Base-by-base conservation (phyloP, 92 coral and sea anemone species). In the Bergia puertoricense region DNA sequence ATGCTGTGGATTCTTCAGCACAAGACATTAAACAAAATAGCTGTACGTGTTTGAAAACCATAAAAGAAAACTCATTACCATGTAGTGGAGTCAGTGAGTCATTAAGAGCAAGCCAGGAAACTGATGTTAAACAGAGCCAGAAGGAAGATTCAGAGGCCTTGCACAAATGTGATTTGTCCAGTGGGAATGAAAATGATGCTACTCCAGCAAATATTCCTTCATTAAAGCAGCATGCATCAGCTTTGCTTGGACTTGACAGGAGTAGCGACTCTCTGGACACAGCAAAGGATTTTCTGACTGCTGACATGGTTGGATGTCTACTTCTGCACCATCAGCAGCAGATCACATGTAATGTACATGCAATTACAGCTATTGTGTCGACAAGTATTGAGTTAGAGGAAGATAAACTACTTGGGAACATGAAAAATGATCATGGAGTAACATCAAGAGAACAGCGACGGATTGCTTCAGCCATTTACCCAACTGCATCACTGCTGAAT, bases 341-440 rank as follows among this genome's bases (percentile, higher is more conserved):
- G 91, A 94, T 97, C 95, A 93, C 96, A 11, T 97, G 99, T 56
- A 97, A 97, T 79, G 96, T 97, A 6, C 99, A 97, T 88, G 99
- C 99, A 23, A 90, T 95, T 18, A 95, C 99, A 5, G 95, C 96
- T 11, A 92, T 97, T 67, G 97, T 95, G 83, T 88, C 93, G 2
- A 79, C 89, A 36, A 89, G 92, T 15, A 89, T 88, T 0, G 81
- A 86, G 85, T 91, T 86, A 22, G 93, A 89, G 44, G 91, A 88
- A 71, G 93, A 80, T 66, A 90, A 88, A 37, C 48, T 56, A 8
- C 41, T 37, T 75, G 80, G 85, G 43, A 44, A n/a, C 44, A 74
- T 86, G 73, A 67, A 72, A 44, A 92, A 89, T 48, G 92, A 91
- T 36, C 94, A 95, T 15, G 88, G 90, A 38, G 97, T 95, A 82